Evolutionary conservation across 1,140 invertebrate genomes (phyloP).

Genomic region (Diplogasteroides magnus): DNA sequence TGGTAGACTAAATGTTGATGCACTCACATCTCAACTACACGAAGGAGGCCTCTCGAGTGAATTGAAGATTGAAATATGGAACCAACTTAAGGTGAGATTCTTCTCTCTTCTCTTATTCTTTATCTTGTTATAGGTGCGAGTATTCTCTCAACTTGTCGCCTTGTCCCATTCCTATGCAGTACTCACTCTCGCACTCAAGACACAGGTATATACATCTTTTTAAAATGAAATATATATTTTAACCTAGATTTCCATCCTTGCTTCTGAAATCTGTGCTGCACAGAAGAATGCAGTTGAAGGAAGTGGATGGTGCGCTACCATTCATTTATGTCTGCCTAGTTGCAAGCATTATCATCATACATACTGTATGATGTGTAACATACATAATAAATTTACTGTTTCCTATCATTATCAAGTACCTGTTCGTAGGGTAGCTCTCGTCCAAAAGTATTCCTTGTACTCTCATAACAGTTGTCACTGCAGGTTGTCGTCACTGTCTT

Average conservation of each 20-base stretch:
- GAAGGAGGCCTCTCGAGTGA: neutral
- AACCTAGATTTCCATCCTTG: constrained; percentile 44
- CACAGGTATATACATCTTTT: too few species aligned
- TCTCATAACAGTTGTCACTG: too few species aligned
- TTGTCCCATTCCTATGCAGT: constrained; percentile 32
- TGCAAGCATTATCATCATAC: neutral
- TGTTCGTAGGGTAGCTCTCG: too few species aligned
- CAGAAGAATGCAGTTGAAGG: constrained; percentile 20
- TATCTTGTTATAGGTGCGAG: constrained; percentile 22
- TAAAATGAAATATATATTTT: too few species aligned
- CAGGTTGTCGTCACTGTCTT: too few species aligned
- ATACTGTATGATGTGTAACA: neutral
- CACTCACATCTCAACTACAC: neutral
- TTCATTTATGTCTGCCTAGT: neutral
- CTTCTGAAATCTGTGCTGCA: constrained; percentile 30
- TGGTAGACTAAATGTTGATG: neutral
- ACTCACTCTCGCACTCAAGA: constrained; percentile 38
- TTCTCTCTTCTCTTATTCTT: neutral
- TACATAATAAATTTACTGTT: neutral
- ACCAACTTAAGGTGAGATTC: constrained; percentile 28
- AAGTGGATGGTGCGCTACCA: neutral
- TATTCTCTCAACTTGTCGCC: constrained; percentile 34
- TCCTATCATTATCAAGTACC: too few species aligned
- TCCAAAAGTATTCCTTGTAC: too few species aligned
- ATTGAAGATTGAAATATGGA: constrained; percentile 35